Conservation (phyloP, 1,140 invertebrate genomes). For the Heliothis virescens region DNA sequence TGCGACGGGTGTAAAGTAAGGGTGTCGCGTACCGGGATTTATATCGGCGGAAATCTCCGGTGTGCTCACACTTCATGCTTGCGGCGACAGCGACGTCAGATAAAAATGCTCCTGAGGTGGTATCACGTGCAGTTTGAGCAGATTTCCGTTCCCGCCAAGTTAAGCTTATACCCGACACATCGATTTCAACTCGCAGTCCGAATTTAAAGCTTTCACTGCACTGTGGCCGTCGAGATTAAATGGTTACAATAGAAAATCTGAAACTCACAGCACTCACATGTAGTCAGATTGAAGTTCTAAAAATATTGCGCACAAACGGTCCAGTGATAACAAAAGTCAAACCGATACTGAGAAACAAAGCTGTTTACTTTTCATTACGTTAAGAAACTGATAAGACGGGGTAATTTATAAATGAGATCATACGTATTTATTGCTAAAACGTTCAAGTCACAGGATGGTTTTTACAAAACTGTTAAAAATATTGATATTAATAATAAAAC, state of each 20-base stretch:
- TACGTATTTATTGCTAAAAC: slow-evolving; percentile 23
- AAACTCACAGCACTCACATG: slow-evolving; percentile 16
- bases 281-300: background rate
- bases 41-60: slow-evolving; percentile 73
- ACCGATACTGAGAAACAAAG: slow-evolving; percentile 34
- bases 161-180: slow-evolving; percentile 52
- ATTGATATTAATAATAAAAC: background rate
- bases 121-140: slow-evolving; percentile 57
- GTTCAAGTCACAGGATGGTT: background rate
- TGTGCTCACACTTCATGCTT: slow-evolving; percentile 70
- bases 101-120: slow-evolving; percentile 60
- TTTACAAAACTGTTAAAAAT: background rate
- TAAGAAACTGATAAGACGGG: slow-evolving; percentile 57
- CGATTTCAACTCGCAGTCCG: slow-evolving; percentile 36
- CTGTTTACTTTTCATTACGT: slow-evolving; percentile 46
- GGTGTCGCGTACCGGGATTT: slow-evolving; percentile 72
- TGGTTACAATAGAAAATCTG: slow-evolving; percentile 29
- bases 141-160: slow-evolving; percentile 52
- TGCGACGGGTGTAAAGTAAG: slow-evolving; percentile 65
- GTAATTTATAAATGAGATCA: slow-evolving; percentile 63
- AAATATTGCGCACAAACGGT: slow-evolving; percentile 24
- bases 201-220: slow-evolving; percentile 45
- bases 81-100: slow-evolving; percentile 57
- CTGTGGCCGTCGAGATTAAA: slow-evolving; percentile 23
- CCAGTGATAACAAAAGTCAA: slow-evolving; percentile 26